A percentile compares a stretch with the other conserved stretches of the same genome.
Evolutionary conservation across 2,888 invertebrate species (phyloP).

Genomic region (Blera fallax): DNA sequence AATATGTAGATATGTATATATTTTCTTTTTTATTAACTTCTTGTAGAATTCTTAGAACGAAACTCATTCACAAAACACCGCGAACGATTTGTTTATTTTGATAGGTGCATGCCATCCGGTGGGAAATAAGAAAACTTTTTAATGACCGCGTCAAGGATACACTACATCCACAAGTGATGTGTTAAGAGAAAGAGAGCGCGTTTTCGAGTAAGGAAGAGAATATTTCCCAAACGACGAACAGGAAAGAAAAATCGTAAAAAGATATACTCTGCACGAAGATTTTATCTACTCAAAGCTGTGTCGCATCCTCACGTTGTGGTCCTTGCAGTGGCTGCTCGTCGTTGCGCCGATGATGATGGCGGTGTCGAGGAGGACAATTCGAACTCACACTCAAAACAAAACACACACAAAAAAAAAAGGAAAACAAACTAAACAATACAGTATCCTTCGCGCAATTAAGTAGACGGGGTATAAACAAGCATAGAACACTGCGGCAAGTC

Average conservation of each 20-base stretch:
- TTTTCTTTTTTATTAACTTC: not conserved
- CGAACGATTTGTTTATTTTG: conserved; percentile 66
- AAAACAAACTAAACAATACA: conserved; percentile 36
- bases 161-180: conserved; percentile 50
- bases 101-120: conserved; percentile 44
- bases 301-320: conserved; percentile 56
- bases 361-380: conserved; percentile 28
- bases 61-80: conserved; percentile 39
- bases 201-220: conserved; percentile 58
- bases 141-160: conserved; percentile 60
- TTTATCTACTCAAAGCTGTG: conserved; percentile 52
- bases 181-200: conserved; percentile 57
- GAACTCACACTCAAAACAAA: conserved; percentile 41
- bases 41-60: not conserved
- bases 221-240: conserved; percentile 55
- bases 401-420: conserved; percentile 45
- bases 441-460: conserved; percentile 49
- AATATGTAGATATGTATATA: no score
- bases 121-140: conserved; percentile 40
- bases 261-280: conserved; percentile 30
- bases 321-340: conserved; percentile 60
- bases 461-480: conserved; percentile 35
- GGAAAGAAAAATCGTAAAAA: conserved; percentile 1
- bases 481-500: conserved; percentile 34
- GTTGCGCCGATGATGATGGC: conserved; percentile 53